Evolutionary conservation across 1,140 invertebrate species (phyloP), one percentile per base, ranked within the genome.

Genomic region (Tribolium madens): DNA sequence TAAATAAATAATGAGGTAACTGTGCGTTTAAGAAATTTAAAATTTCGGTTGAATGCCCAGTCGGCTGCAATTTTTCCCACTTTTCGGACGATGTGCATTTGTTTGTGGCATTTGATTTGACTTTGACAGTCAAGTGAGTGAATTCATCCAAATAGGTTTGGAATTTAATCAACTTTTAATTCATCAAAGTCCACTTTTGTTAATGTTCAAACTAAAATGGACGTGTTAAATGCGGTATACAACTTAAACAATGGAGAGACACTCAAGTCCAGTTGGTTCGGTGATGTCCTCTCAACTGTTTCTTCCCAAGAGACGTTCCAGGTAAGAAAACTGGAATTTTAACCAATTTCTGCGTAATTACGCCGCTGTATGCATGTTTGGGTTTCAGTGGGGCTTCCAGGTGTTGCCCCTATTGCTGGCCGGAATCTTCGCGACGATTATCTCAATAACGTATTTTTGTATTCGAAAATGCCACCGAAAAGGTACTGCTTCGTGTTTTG

Each of bases 201-300:
- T 84, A 94, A 96, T 79, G 76, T 60, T 10, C 13, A 47, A 7
- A 9, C 14, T 69, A 52, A 74, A 42, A 79, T 79, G 78, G 78
- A 79, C 75, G 72, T 79, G 21, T 15, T 79, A 31, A 77, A 79
- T 69, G 33, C 75, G 33, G 48, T 79, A 72, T 68, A 75, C 60
- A 75, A 75, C 50, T 69, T 79, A 69, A 77, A 75, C 68, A 60
- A 50, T 64, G 68, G 48, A 50, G 50, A 31, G 14, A 50, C 71
- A 4, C 46, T 52, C 14, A 75, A 76, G 42, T 70, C 78, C 14
- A 72, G 68, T 31, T 79, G 78, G 78, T 33, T 79, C 13, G 69
- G 64, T 10, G 47, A 75, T 46, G 26, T 74, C n/a, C 5, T 75
- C 17, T 53, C 17, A 17, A 26, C 46, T 72, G 64, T 72, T 36